Percentiles rank a stretch among this genome's conserved stretches.
Conservation (phyloP, 1,140 invertebrate genomes). For the Melipona quadrifasciata region DNA sequence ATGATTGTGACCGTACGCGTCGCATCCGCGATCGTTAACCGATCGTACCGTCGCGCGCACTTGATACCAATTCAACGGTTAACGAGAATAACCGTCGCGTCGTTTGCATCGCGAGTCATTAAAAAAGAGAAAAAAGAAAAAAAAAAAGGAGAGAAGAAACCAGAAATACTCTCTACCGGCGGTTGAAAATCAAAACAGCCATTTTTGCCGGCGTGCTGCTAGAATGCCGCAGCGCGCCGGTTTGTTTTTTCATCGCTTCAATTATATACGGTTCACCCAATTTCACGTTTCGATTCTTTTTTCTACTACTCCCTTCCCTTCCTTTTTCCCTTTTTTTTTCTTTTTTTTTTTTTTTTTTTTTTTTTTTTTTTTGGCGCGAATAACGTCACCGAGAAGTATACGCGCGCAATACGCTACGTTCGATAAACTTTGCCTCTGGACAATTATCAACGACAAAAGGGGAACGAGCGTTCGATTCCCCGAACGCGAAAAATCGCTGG, state of each 20-base stretch:
- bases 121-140: constrained; percentile 15
- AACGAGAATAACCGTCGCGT: constrained; percentile 21
- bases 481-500: not conserved
- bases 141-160: not conserved
- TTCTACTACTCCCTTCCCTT: not conserved
- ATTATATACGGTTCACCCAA: not conserved
- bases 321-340: not conserved
- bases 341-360: not conserved
- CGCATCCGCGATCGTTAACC: constrained; percentile 28
- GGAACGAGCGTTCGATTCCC: not conserved
- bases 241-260: not conserved
- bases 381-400: too few species aligned
- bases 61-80: constrained; percentile 21
- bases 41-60: not conserved
- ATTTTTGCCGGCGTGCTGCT: not conserved
- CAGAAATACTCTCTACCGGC: not conserved
- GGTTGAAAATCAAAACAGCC: constrained; percentile 11
- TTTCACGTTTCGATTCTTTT: not conserved
- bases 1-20: constrained; percentile 40
- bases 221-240: not conserved
- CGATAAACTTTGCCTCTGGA: not conserved
- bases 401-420: not conserved
- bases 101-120: constrained; percentile 1
- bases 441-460: not conserved
- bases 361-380: too few species aligned